Evolutionary conservation across 2,888 invertebrate genomes (phyloP), one percentile per base, ranked within the genome.

Genomic region (Synanthedon vespiformis): DNA sequence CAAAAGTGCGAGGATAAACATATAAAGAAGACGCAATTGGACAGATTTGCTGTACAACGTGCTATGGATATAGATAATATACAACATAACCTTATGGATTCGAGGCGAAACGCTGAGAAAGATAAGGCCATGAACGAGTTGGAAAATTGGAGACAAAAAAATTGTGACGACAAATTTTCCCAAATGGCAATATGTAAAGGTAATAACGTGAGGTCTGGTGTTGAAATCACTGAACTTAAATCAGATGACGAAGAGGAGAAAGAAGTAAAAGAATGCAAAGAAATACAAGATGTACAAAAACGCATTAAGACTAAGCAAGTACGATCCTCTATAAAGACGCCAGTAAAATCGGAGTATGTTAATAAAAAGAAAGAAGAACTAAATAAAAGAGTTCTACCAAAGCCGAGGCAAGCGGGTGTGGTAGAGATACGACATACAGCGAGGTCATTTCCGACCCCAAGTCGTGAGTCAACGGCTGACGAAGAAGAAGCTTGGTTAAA

Each of bases 401-500:
- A 80, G 54, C 84, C 91, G 11, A 88, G 95, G 61, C 77, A 88
- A 61, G 70, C 76, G 22, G 89, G 88, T 6, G 86, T 84, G 44
- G 88, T 95, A 52, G 85, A 89, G 58, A 89, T 95, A 10, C 89
- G 81, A 40, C 95, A 95, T 67, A 94, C 95, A 0, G 90, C 91
- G 10, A 86, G 96, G 53, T 89, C 89, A 18, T 95, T 96, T 70
- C 93, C 94, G 1, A 95, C 96, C 1, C 95, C 96, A 0, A 92
- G 92, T 52, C 84, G 95, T 56, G 94, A 95, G 73, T 94, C 94
- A 1, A 85, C 87, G 51, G 85, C 89, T 13, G 77, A 86, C 1
- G 91, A 93, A 67, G 95, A 96, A 74, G 90, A 93, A 61, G 91
- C 93, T 81, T 96, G 95, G 94, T 73, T 95, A 56, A 88, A 89